phyloP scores from a whole-genome alignment of 2,797 vertebrate genomes.

The Microhierax caerulescens region DNA sequence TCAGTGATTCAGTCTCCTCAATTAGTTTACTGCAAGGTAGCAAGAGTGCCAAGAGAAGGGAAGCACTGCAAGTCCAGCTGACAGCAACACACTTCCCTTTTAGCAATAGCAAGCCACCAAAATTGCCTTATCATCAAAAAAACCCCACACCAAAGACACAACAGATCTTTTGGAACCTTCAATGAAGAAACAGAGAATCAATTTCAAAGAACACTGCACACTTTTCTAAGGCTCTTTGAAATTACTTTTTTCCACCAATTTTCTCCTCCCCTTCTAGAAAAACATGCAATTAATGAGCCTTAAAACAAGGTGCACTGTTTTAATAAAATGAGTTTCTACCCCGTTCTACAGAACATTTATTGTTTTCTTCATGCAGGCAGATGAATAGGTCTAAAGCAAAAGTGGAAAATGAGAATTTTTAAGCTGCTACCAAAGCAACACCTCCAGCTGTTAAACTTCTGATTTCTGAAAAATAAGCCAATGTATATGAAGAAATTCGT shows the following conservation, averaged over 20 bases:
- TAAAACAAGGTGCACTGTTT: neutral
- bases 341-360: neutral
- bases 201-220: neutral
- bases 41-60: neutral
- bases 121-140: neutral
- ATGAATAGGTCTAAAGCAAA: neutral
- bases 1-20: neutral
- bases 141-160: neutral
- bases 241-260: neutral
- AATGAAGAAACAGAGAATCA: neutral
- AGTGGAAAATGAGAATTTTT: neutral
- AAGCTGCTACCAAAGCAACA: neutral
- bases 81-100: neutral
- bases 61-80: neutral
- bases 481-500: neutral
- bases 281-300: neutral
- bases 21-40: neutral
- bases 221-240: neutral
- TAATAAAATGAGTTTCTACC: neutral
- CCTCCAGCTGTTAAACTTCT: neutral
- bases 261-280: neutral
- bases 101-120: neutral
- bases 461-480: neutral
- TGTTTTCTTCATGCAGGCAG: neutral
- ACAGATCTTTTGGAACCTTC: neutral